Base-by-base conservation (phyloP, 2,797 vertebrate genomes). In the Cossypha niveicapilla region DNA sequence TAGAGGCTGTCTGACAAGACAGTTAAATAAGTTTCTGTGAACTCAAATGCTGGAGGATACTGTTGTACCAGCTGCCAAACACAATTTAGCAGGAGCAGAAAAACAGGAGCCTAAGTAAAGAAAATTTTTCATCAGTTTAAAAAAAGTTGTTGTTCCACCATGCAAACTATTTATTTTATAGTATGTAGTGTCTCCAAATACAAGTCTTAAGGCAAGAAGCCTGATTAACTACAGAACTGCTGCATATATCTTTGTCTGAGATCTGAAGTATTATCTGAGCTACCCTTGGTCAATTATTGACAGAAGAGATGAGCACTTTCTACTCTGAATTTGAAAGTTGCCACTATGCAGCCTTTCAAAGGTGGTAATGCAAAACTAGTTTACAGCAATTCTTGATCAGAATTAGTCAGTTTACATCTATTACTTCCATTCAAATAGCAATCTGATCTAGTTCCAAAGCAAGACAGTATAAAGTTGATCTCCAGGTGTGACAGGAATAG, bases 21-120 rank as follows among this genome's bases (percentile, higher is more conserved):
- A 6, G 98, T 99, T 96, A 99, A 96, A 91, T 98, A 99, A 12
- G 98, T 99, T 97, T 99, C 98, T 3, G 98, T 98, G 97, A 99
- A 98, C 92, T 99, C 98, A 95, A 99, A 99, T 3, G 98, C 98
- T 7, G 98, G 97, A 41, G 97, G 96, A 77, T 98, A 97, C 92
- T 99, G 98, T 80, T 98, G 98, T 28, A 98, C 93, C 65, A 99
- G 94, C 95, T 99, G 98, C 98, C 98, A 99, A 66, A 98, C 97
- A 65, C 98, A 98, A 66, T 99, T 98, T 88, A 99, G 94, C 93
- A 99, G 98, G 44, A 99, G 97, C 89, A 98, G 97, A 95, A 99
- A 99, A 88, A 99, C 96, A 4, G 98, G 98, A 50, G 98, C 98
- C 97, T 98, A 90, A 10, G n/a, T 58, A 95, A 96, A 92, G 74